Evolutionary conservation across 1,140 invertebrate species (phyloP).

Genomic region (Pseudomyrmex sp.): DNA sequence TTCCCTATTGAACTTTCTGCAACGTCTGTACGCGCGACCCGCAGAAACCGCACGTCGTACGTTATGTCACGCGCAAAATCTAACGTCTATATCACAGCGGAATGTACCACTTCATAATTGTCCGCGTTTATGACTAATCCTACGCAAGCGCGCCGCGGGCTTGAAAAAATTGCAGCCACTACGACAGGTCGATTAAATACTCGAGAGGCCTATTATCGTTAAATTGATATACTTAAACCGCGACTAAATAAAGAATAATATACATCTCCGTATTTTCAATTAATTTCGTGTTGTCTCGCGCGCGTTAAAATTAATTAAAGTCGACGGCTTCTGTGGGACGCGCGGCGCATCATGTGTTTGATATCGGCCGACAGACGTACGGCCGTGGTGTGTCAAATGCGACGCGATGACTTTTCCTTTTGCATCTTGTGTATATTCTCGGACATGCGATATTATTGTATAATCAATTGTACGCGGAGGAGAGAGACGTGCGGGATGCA

Average conservation of each 20-base stretch:
- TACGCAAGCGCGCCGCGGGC: not conserved
- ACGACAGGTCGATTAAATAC: not conserved
- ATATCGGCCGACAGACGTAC: conserved; percentile 41
- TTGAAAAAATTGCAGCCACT: not conserved
- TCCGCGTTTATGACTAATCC: conserved; percentile 17
- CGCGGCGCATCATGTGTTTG: not conserved
- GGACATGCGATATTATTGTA: conserved; percentile 67
- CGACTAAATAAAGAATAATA: not conserved
- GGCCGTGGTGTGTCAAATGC: conserved; percentile 34
- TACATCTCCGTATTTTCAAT: not conserved
- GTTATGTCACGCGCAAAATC: conserved; percentile 27
- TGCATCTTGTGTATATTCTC: conserved; percentile 11
- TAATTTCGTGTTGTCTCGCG: not conserved
- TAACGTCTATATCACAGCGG: not conserved
- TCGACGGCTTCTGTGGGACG: not conserved
- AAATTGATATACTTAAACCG: not conserved
- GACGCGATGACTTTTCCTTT: conserved; percentile 63
- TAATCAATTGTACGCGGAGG: conserved; percentile 67
- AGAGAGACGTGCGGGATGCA: conserved; percentile 6
- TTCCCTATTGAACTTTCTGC: conserved; percentile 50
- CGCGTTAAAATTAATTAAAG: not conserved
- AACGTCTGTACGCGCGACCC: conserved; percentile 12
- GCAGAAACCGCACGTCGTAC: not conserved
- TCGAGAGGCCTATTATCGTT: not conserved
- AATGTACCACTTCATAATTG: conserved; percentile 9